Percentiles rank a stretch among this genome's conserved stretches.
Conservation (phyloP, 2,113 vertebrate species). For the Lycaon pictus region DNA sequence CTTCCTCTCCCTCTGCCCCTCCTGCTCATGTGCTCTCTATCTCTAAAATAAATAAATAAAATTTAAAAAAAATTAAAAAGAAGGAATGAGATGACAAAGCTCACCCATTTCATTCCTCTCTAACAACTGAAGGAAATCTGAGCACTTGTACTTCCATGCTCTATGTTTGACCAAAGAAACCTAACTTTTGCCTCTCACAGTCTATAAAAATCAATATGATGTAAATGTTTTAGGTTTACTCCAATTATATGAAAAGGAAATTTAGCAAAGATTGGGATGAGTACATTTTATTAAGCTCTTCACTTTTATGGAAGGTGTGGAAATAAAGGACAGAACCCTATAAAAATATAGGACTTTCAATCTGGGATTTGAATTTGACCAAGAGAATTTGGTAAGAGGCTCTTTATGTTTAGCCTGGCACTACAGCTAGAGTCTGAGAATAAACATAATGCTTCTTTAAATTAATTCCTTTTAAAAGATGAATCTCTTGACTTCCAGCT, state of each 20-base stretch:
- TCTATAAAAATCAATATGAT: neutral
- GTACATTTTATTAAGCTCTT: constrained; percentile 5
- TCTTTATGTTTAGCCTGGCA: neutral
- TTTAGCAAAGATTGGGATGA: constrained; percentile 38
- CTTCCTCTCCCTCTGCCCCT: neutral
- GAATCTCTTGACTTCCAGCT: constrained; percentile 19
- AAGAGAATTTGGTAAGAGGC: neutral
- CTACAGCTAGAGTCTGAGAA: constrained; percentile 31
- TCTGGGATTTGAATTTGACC: constrained; percentile 41
- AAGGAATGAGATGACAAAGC: neutral
- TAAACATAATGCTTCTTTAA: constrained; percentile 51
- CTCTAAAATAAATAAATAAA: neutral
- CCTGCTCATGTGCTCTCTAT: neutral
- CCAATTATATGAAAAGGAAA: neutral
- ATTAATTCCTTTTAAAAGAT: constrained; percentile 47
- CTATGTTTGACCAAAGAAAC: constrained; percentile 1
- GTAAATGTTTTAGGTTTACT: constrained; percentile 28
- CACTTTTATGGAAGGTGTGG: constrained; percentile 6
- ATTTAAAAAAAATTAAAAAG: neutral
- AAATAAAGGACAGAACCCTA: constrained; percentile 28
- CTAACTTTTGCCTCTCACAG: neutral
- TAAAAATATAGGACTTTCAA: constrained; percentile 27
- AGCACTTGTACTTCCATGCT: neutral
- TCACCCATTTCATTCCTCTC: neutral
- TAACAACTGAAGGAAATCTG: neutral